Conservation (phyloP, 2,113 vertebrate genomes). For the Lycaon pictus region DNA sequence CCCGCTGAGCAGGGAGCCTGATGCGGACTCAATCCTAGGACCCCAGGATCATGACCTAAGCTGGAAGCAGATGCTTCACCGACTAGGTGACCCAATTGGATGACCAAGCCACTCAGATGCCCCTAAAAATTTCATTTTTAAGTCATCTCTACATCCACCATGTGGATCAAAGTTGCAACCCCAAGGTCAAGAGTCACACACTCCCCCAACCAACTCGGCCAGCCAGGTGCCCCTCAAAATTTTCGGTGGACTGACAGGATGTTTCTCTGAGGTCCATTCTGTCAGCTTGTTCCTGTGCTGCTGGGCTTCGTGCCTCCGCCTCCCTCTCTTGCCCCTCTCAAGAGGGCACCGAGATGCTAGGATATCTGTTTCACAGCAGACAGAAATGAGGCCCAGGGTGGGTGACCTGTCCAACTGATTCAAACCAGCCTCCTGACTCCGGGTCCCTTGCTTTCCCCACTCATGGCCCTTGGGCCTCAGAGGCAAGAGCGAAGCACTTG, state of each 20-base stretch:
- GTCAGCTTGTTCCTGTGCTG: rapidly evolving
- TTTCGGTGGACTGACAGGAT: too few species aligned
- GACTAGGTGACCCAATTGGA: neutral
- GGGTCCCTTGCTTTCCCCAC: neutral
- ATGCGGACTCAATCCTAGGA: too few species aligned
- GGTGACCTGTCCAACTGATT: neutral
- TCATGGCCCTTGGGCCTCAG: neutral
- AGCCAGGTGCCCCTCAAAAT: neutral
- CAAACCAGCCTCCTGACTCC: neutral
- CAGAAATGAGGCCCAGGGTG: neutral
- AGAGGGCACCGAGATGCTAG: neutral
- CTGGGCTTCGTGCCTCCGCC: neutral
- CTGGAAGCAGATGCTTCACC: rapidly evolving
- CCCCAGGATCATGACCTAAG: neutral
- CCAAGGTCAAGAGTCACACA: neutral
- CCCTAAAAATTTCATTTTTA: neutral
- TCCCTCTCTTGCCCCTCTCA: neutral
- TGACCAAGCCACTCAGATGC: neutral
- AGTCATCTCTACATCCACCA: neutral
- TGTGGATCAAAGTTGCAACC: neutral
- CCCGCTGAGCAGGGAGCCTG: too few species aligned
- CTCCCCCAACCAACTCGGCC: neutral
- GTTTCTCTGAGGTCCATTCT: neutral
- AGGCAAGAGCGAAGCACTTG: neutral
- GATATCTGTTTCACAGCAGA: neutral